Base-by-base conservation (phyloP, 1,140 invertebrate species). In the Neodiprion lecontei region DNA sequence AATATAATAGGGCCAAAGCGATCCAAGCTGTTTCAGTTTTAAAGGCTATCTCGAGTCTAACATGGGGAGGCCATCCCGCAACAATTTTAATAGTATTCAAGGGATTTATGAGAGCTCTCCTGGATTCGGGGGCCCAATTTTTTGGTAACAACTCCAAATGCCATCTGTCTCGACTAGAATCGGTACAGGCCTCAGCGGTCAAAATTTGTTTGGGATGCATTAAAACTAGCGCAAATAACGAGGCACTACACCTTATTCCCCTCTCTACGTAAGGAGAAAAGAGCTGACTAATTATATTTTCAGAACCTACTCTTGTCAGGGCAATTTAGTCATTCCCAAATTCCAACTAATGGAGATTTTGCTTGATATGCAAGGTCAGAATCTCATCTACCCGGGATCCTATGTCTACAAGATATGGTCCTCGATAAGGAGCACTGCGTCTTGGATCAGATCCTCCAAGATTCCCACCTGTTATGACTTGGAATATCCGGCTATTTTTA, bases 121-220 rank as follows among this genome's bases (percentile, higher is more conserved):
- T 79, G 9, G 80, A 79, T 10, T 81, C 77, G 76, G 80, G 71
- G 0, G 21, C 14, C 1, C 10, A 66, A 7, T 70, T 66, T 49
- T 66, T 23, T 66, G 12, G 17, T 12, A 48, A 71, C 8, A 48
- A 21, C 8, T 12, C 5, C 12, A 7, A 21, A 10, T 17, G 40
- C 11, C 40, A 72, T 21, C 14, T 50, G 2, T n/a, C 50, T 4
- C 12, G 14, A 72, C 14, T 72, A 4, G 70, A 72, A 17, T 28
- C 40, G 28, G 17, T 61, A 1, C 48, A 72, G 49, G n/a, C 14
- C 28, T 40, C 70, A 23, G 70, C 48, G 48, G 21, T 72, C n/a
- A 49, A 48, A 21, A n/a, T 12, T n/a, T 72, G 70, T 50, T 0
- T 70, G 48, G 69, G 28, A 10, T 70, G 69, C 3, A 48, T 70